phyloP scores from a whole-genome alignment of 1,140 invertebrate genomes.

The Bombus confusus region DNA sequence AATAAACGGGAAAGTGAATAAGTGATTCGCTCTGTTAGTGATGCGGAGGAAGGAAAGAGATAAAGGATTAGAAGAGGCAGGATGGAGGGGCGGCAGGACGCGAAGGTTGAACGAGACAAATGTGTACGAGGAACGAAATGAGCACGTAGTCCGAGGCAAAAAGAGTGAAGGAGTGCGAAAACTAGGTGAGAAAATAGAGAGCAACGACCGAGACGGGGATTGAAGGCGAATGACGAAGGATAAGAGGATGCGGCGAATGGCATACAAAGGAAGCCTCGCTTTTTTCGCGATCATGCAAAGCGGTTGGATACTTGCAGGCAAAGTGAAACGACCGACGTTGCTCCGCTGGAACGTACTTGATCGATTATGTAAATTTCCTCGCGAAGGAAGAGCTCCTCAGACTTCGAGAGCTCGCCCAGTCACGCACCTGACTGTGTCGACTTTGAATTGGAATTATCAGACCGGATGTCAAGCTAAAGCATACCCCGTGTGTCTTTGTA shows the following conservation, averaged over 20 bases:
- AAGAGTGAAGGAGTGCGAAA: neutral
- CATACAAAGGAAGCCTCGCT: constrained; percentile 38
- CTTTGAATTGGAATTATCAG: constrained; percentile 36
- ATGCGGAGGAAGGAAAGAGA: neutral
- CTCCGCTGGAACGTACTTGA: constrained; percentile 30
- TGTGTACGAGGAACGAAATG: neutral
- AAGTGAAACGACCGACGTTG: constrained; percentile 36
- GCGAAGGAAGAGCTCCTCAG: constrained; percentile 29
- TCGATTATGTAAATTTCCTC: constrained; percentile 54
- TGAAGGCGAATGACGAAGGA: constrained; percentile 23
- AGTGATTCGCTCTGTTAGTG: neutral
- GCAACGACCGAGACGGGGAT: neutral
- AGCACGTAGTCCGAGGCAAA: neutral
- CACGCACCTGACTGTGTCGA: constrained; percentile 22
- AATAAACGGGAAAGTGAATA: constrained; percentile 6
- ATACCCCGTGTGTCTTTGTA: neutral
- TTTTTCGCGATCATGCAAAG: constrained; percentile 49
- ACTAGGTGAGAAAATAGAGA: constrained; percentile 15
- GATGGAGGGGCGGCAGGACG: too few species aligned
- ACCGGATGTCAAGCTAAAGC: neutral
- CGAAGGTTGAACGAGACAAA: neutral
- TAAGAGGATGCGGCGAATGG: constrained; percentile 23
- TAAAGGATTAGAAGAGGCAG: neutral
- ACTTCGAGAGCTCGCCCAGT: constrained; percentile 23
- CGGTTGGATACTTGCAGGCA: constrained; percentile 18